Evolutionary conservation across 1,140 invertebrate genomes (phyloP).

Genomic region (Himalopsyche phryganea): DNA sequence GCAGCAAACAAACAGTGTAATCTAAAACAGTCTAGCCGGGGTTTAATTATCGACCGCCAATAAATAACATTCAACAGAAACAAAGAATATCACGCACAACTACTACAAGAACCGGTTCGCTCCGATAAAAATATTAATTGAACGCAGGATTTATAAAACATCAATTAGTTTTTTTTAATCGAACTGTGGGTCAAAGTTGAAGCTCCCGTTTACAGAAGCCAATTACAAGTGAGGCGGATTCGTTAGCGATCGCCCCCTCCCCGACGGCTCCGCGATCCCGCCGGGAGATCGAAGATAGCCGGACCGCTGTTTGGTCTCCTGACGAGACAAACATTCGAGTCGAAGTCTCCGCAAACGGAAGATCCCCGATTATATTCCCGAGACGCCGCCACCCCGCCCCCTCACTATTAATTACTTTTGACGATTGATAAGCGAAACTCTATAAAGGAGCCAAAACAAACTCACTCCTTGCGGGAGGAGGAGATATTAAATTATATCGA

Average conservation of each 20-base stretch:
- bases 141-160: conserved; percentile 14
- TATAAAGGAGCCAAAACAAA: conserved; percentile 32
- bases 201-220: conserved; percentile 33
- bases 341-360: not conserved
- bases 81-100: conserved; percentile 5
- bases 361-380: conserved; percentile 5
- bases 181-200: conserved; percentile 29
- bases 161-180: conserved; percentile 30
- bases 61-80: conserved; percentile 18
- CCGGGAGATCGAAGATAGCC: not conserved
- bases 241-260: not conserved
- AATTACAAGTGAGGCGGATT: conserved; percentile 17
- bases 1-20: conserved; percentile 16
- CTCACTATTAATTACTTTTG: conserved; percentile 30
- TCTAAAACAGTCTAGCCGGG: conserved; percentile 20
- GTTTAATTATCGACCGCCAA: conserved; percentile 27
- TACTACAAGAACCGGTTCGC: conserved; percentile 15
- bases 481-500: conserved; percentile 33
- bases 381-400: conserved; percentile 13
- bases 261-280: not conserved
- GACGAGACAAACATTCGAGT: not conserved
- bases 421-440: conserved; percentile 29
- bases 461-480: conserved; percentile 10
- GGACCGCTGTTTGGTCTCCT: no score
- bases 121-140: conserved; percentile 27